Evolutionary conservation across 2,888 invertebrate genomes (phyloP).

Genomic region (Himalopsyche anomala): DNA sequence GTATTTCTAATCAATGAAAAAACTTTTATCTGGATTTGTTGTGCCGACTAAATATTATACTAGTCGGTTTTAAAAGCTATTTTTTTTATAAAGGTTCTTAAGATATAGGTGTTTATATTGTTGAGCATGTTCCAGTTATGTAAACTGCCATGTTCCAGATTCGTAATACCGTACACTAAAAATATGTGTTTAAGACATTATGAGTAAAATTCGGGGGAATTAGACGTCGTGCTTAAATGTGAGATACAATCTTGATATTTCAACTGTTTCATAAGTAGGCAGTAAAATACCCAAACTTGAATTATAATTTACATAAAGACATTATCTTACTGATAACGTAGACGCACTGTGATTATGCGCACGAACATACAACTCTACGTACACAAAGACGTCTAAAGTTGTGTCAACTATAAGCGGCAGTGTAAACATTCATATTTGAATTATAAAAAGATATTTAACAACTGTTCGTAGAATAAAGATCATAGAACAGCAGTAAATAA

Average conservation of each 20-base stretch:
- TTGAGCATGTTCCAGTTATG: background rate
- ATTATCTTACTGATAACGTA: conserved; percentile 42
- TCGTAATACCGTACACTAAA: conserved; percentile 3
- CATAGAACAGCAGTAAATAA: too few species aligned
- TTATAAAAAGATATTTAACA: too few species aligned
- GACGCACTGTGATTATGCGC: conserved; percentile 41
- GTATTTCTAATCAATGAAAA: too few species aligned
- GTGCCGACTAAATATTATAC: too few species aligned
- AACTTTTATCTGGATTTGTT: too few species aligned
- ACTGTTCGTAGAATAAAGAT: too few species aligned
- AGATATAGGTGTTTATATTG: background rate
- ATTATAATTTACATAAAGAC: conserved; percentile 47
- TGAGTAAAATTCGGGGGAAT: conserved; percentile 30
- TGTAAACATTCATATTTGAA: background rate
- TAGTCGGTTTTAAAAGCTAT: too few species aligned
- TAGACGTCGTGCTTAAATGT: conserved; percentile 33
- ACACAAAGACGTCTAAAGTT: conserved; percentile 20
- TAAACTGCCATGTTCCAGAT: background rate
- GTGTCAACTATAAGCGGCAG: background rate
- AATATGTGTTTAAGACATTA: conserved; percentile 40
- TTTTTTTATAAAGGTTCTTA: background rate
- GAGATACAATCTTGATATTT: conserved; percentile 40
- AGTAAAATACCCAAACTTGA: conserved; percentile 7
- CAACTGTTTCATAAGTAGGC: conserved; percentile 37
- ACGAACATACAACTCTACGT: conserved; percentile 34